These are phyloP conservation scores for Pelobates fuscus DNA, from an alignment of 2,113 vertebrate species.

Conservation along the genomic window DNA sequence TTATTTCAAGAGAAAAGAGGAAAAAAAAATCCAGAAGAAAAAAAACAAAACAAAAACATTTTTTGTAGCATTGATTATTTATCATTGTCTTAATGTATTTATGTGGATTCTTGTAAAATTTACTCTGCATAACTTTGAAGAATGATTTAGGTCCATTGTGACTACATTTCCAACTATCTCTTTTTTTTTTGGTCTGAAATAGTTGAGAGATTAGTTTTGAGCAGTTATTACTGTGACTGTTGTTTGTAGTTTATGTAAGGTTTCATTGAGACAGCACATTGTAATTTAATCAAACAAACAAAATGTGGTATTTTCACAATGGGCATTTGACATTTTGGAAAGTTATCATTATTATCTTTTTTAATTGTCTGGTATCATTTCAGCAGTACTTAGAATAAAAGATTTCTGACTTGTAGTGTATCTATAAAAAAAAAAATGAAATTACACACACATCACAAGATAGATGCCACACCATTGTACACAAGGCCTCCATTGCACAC, in stretches of 20 bases:
- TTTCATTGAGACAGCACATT: slow-evolving; percentile 78
- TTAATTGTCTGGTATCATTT: slow-evolving; percentile 66
- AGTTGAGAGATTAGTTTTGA: slow-evolving; percentile 81
- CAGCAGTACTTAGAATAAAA: slow-evolving; percentile 75
- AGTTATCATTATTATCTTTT: slow-evolving; percentile 58
- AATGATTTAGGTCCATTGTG: slow-evolving; percentile 72
- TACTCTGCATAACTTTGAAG: slow-evolving; percentile 80
- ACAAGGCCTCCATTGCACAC: slow-evolving; percentile 17
- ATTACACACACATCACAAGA: slow-evolving; percentile 62
- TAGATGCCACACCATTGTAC: slow-evolving; percentile 52
- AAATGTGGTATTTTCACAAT: slow-evolving; percentile 65
- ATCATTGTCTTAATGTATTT: slow-evolving; percentile 96
- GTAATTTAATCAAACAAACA: slow-evolving; percentile 81
- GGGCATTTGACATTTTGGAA: slow-evolving; percentile 60
- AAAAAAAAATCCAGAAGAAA: not conserved
- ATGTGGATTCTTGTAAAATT: slow-evolving; percentile 85
- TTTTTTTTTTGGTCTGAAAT: slow-evolving; percentile 70
- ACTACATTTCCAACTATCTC: slow-evolving; percentile 83
- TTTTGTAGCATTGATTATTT: slow-evolving; percentile 98
- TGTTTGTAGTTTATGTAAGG: slow-evolving; percentile 86
- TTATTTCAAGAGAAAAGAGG: slow-evolving; percentile 84
- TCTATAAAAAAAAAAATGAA: slow-evolving; percentile 55
- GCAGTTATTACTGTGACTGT: slow-evolving; percentile 85
- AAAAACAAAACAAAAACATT: slow-evolving; percentile 49
- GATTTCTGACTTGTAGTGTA: slow-evolving; percentile 62